Conservation (phyloP, 2,797 vertebrate species). For the Harpagifer antarcticus region DNA sequence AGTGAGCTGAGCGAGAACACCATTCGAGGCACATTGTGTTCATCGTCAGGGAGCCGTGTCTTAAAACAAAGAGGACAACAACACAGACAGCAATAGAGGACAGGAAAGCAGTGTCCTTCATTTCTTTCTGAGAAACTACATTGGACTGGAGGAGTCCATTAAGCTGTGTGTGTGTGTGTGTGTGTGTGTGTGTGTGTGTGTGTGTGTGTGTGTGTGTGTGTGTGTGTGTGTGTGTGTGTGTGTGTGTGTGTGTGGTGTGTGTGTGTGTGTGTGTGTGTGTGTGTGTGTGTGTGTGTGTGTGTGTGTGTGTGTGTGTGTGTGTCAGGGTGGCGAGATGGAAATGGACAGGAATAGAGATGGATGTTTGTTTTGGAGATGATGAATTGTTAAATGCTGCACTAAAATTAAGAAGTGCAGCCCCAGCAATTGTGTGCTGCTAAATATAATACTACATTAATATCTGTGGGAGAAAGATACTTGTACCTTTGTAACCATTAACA, state of each 20-base stretch:
- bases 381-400: slow-evolving; percentile 46
- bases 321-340: slow-evolving; percentile 2
- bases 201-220: background rate
- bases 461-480: background rate
- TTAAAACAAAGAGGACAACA: slow-evolving; percentile 61
- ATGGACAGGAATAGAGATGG: background rate
- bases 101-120: slow-evolving; percentile 40
- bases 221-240: too few species aligned
- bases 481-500: slow-evolving; percentile 12
- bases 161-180: slow-evolving; percentile 14
- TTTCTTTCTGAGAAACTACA: slow-evolving; percentile 64
- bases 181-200: slow-evolving; percentile 2
- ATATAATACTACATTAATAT: background rate
- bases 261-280: too few species aligned
- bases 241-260: too few species aligned
- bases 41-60: slow-evolving; percentile 59
- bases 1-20: slow-evolving; percentile 59
- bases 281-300: background rate
- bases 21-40: slow-evolving; percentile 68
- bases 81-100: slow-evolving; percentile 34
- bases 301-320: slow-evolving; percentile 1
- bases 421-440: slow-evolving; percentile 19
- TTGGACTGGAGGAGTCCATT: slow-evolving; percentile 60
- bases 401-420: slow-evolving; percentile 46
- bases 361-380: slow-evolving; percentile 16